A percentile compares a stretch with the other conserved stretches of the same genome.
Conservation (phyloP, 2,797 vertebrate species). For the Dromococcyx pavoninus region DNA sequence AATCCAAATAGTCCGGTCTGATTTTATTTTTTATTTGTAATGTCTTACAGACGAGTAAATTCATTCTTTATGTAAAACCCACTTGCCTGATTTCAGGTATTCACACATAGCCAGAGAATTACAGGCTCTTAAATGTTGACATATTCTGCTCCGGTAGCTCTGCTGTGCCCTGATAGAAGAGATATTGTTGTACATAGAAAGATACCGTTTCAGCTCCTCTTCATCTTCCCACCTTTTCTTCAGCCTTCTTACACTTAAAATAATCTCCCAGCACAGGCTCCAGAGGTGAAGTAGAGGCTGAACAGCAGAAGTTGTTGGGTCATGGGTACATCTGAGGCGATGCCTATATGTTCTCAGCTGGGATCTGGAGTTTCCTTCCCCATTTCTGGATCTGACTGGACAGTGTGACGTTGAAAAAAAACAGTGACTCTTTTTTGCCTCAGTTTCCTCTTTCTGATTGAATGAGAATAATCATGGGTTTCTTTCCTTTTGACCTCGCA, state of each 20-base stretch:
- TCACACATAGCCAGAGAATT: not conserved
- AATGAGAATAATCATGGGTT: not conserved
- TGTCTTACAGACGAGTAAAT: constrained; percentile 18
- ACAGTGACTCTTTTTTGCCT: not conserved
- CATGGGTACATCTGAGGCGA: accelerated
- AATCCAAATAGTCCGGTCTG: not conserved
- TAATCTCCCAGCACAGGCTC: not conserved
- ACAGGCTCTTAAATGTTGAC: not conserved
- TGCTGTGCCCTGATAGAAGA: not conserved
- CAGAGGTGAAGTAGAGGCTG: not conserved
- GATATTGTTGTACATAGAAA: not conserved
- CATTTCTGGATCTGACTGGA: not conserved
- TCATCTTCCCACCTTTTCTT: not conserved
- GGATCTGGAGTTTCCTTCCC: not conserved
- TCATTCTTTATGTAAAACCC: not conserved
- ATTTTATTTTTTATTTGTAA: constrained; percentile 46
- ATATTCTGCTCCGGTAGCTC: not conserved
- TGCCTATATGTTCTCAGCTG: not conserved
- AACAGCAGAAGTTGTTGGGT: not conserved
- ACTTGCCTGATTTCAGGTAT: not conserved
- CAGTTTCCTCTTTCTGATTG: not conserved
- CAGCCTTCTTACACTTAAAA: not conserved
- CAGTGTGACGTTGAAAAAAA: not conserved
- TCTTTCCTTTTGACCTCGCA: not conserved
- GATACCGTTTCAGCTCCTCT: not conserved